A percentile compares a stretch with the other conserved stretches of the same genome.
These are phyloP conservation scores for Calonectris borealis DNA, from an alignment of 2,113 vertebrate species.

Conservation along the genomic window DNA sequence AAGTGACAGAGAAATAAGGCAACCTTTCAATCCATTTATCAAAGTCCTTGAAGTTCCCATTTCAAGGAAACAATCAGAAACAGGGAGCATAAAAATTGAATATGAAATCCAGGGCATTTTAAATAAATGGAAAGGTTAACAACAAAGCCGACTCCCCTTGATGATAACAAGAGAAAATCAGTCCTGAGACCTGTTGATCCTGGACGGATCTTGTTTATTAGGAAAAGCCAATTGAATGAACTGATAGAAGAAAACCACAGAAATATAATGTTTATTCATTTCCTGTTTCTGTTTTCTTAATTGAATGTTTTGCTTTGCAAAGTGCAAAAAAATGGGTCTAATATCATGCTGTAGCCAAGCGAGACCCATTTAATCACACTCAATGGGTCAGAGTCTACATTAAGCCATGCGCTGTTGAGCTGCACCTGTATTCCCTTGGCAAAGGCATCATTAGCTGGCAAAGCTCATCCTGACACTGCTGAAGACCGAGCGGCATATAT, in stretches of 20 bases:
- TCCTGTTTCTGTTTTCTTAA: conserved; percentile 12
- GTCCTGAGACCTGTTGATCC: conserved; percentile 22
- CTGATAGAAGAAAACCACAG: neutral
- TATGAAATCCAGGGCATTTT: conserved; percentile 46
- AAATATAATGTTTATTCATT: conserved; percentile 41
- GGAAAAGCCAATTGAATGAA: conserved; percentile 3
- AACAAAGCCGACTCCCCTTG: neutral
- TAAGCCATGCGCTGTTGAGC: neutral
- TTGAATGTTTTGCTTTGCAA: conserved; percentile 27
- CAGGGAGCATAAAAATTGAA: conserved; percentile 16
- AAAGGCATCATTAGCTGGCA: conserved; percentile 15
- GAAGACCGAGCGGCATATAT: rapidly evolving
- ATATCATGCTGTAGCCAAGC: neutral
- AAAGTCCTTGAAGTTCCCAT: conserved; percentile 51
- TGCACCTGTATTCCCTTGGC: conserved; percentile 33
- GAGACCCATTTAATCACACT: conserved; percentile 38
- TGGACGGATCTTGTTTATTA: conserved; percentile 24
- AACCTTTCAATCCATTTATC: conserved; percentile 65
- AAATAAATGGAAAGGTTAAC: conserved; percentile 55
- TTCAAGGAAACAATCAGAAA: conserved; percentile 65
- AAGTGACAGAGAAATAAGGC: conserved; percentile 44
- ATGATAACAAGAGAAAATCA: conserved; percentile 20
- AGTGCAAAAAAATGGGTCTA: conserved; percentile 24
- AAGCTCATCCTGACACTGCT: neutral
- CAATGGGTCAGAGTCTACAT: conserved; percentile 17